phyloP scores from a whole-genome alignment of 2,113 vertebrate species.

The Leucoraja erinaceus region DNA sequence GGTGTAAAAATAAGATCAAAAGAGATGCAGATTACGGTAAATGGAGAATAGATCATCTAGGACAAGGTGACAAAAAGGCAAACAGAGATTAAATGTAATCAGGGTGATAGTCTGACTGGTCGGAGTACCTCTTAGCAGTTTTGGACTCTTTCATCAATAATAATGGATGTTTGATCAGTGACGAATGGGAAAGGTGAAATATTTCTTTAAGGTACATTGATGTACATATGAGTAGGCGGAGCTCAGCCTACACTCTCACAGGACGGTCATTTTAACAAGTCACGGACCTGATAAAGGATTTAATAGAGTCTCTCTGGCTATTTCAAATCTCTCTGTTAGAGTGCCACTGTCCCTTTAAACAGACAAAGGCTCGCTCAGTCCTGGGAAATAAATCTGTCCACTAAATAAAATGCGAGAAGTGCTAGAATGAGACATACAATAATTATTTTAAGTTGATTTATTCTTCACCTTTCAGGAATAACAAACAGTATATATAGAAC shows the following conservation, averaged over 20 bases:
- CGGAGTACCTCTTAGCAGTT: neutral
- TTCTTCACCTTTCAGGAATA: neutral
- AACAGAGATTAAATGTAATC: too few relatives aligned
- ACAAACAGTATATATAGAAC: neutral
- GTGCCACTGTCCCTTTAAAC: neutral
- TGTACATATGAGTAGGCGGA: neutral
- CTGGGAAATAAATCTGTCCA: conserved; percentile 8
- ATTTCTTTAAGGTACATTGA: neutral
- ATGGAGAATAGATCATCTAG: too few relatives aligned
- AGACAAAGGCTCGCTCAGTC: neutral
- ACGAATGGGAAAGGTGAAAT: neutral
- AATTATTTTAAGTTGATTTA: neutral
- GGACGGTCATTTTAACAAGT: neutral
- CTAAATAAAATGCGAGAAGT: neutral
- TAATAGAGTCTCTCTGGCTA: neutral
- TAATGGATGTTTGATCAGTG: neutral
- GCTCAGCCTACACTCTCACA: neutral
- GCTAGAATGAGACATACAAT: neutral
- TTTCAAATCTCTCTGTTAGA: neutral
- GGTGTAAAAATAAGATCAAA: too few relatives aligned
- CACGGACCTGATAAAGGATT: neutral
- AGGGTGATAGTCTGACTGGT: too few relatives aligned
- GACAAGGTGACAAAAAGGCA: too few relatives aligned
- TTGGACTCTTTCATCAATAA: neutral
- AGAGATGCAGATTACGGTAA: too few relatives aligned